Evolutionary conservation across 2,113 vertebrate genomes (phyloP), one percentile per base, ranked within the genome.

Genomic region (Thunnus thynnus): DNA sequence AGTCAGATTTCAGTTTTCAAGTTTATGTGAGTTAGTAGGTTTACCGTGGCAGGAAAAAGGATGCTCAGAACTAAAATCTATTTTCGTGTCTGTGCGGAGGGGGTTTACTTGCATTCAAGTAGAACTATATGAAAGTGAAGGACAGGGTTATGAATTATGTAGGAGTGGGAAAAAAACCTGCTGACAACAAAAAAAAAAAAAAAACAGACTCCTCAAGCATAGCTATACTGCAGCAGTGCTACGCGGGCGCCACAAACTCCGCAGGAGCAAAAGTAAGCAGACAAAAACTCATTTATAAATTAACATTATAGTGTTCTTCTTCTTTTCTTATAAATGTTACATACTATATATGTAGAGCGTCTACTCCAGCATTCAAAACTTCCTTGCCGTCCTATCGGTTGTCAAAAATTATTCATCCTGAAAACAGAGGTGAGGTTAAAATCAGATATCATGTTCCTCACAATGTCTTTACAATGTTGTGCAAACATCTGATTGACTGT

Each of bases 91-190:
- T 86, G 57, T 88, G 81, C 81, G 84, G 60, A 58, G 63, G 50
- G 80, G 83, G 82, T 80, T 85, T 83, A 91, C 77, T 92, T 84
- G 89, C 80, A 91, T 93, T 92, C 80, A 91, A 88, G 86, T 88
- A 90, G 89, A 93, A 86, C 86, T 89, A 85, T 91, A 91, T 89
- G 88, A 92, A 93, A 93, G 92, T 92, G 88, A 93, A 91, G 91
- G 89, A 93, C 92, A 89, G 80, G 84, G 81, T 88, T 87, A 94
- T 93, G 85, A 93, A 94, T 93, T 92, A 94, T 93, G 89, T 86
- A 94, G 82, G 69, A 93, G 88, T 78, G 55, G 52, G 83, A 89
- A 88, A 77, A 87, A 90, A 86, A 76, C 77, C 85, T 84, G 86
- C 89, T 92, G 90, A 88, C 88, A 93, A 90, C 82, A 92, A 89